A percentile compares a stretch with the other conserved stretches of the same genome.
phyloP scores from a whole-genome alignment of 2,888 invertebrate genomes.

The Danaus chrysippus region DNA sequence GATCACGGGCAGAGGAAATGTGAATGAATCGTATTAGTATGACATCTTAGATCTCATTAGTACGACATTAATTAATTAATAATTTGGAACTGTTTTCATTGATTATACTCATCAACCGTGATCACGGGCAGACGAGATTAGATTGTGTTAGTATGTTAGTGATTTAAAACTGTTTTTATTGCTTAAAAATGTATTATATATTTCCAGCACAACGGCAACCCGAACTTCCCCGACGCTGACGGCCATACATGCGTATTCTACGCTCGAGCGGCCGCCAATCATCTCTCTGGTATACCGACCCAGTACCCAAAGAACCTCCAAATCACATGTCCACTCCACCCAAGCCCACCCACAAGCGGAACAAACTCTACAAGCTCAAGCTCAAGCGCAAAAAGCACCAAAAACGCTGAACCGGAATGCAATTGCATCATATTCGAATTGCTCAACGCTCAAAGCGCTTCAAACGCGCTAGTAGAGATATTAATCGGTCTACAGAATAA shows the following conservation, averaged over 20 bases:
- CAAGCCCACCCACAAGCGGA: constrained; percentile 46
- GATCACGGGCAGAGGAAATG: too few relatives aligned
- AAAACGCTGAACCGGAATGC: constrained; percentile 66
- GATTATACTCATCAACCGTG: too few relatives aligned
- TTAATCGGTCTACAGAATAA: constrained; percentile 70
- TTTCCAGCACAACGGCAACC: constrained; percentile 94
- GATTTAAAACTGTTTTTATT: too few relatives aligned
- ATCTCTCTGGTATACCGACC: constrained; percentile 65
- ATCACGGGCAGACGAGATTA: too few relatives aligned
- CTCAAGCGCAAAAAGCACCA: constrained; percentile 45
- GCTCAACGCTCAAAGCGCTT: constrained; percentile 65
- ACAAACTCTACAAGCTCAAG: constrained; percentile 39
- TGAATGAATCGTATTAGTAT: too few relatives aligned
- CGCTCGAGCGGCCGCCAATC: constrained; percentile 74
- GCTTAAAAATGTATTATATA: not conserved
- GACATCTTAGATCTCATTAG: too few relatives aligned
- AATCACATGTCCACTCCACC: constrained; percentile 65
- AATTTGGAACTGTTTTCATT: too few relatives aligned
- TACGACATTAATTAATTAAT: too few relatives aligned
- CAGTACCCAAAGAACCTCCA: constrained; percentile 63
- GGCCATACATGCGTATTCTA: constrained; percentile 75
- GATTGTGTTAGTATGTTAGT: too few relatives aligned
- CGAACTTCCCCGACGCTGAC: constrained; percentile 88
- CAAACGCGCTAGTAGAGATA: constrained; percentile 68
- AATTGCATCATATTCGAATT: constrained; percentile 71